Base-by-base conservation (phyloP, 2,888 invertebrate species). In the Alviniconcha strummeri region DNA sequence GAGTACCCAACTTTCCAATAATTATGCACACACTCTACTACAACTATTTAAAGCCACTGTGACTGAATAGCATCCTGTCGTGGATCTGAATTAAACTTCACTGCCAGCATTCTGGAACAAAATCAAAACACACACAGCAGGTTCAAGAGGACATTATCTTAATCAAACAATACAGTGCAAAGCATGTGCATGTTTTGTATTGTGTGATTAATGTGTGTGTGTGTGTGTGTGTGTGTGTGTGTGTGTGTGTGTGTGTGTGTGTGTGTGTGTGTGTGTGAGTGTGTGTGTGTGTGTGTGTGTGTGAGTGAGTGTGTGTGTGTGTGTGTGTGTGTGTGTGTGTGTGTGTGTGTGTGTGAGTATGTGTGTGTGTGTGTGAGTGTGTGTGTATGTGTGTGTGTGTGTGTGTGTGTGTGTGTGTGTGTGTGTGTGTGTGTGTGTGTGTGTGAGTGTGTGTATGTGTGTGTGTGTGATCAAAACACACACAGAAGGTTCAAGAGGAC, bases 321-420 rank as follows among this genome's bases (percentile, higher is more conserved):
- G 74, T 74, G 74, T 7, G 74, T 74, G 74, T 52, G 74, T 74
- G 36, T 52, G 74, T 74, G 74, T 15, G 74, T 74, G 74, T 15
- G 74, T 74, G 74, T 52, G 74, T 74, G 74, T 52, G 74, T 54
- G 19, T 52, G 74, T 74, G 74, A 5, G 74, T 74, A 52, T 52
- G 74, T 74, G 74, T 52, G 36, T 74, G 74, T 74, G 74, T 54
- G 74, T 74, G 74, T 54, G 74, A 36, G 36, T 74, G 74, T 74
- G 74, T 74, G 74, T 54, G 52, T 36, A 54, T 74, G 74, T 74
- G 74, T 74, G 74, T 74, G 74, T 74, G 74, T 74, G 74, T 74
- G 74, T 74, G 74, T 54, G 74, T 74, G 74, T 74, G 74, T 52
- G 74, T 74, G 74, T 74, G 74, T 52, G 74, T 74, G 36, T 74